These are phyloP conservation scores for Antennarius maculatus DNA, from an alignment of 2,797 vertebrate species.

Conservation along the genomic window DNA sequence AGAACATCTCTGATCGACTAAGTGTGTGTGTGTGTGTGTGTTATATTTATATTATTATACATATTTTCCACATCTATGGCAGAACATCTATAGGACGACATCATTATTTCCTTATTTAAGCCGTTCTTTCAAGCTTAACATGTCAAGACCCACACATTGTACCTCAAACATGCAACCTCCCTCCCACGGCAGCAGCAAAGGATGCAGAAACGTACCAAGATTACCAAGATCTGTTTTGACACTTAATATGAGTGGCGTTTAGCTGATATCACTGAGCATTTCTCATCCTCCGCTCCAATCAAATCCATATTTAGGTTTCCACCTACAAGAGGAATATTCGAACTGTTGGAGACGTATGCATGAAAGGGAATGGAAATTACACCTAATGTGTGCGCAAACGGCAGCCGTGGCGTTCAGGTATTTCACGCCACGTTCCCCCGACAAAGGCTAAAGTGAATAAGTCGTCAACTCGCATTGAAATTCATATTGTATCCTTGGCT, in stretches of 20 bases:
- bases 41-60: constrained; percentile 17
- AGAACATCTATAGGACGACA: constrained; percentile 15
- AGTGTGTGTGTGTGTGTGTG: constrained; percentile 2
- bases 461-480: constrained; percentile 69
- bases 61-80: constrained; percentile 20
- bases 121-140: constrained; percentile 31
- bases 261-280: constrained; percentile 33
- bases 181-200: constrained; percentile 6
- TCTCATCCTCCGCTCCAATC: constrained; percentile 26
- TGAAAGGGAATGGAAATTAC: constrained; percentile 58
- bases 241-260: constrained; percentile 37
- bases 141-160: constrained; percentile 15
- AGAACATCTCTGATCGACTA: constrained; percentile 45
- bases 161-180: constrained; percentile 32
- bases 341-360: constrained; percentile 35
- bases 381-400: constrained; percentile 62
- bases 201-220: constrained; percentile 27
- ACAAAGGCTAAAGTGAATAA: constrained; percentile 67
- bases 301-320: constrained; percentile 26
- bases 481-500: constrained; percentile 63
- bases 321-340: constrained; percentile 37
- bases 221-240: constrained; percentile 54
- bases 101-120: constrained; percentile 14
- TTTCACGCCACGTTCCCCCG: constrained; percentile 58
- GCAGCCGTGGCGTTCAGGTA: constrained; percentile 50